Base-by-base conservation (phyloP, 2,797 vertebrate species). In the Columba guinea region DNA sequence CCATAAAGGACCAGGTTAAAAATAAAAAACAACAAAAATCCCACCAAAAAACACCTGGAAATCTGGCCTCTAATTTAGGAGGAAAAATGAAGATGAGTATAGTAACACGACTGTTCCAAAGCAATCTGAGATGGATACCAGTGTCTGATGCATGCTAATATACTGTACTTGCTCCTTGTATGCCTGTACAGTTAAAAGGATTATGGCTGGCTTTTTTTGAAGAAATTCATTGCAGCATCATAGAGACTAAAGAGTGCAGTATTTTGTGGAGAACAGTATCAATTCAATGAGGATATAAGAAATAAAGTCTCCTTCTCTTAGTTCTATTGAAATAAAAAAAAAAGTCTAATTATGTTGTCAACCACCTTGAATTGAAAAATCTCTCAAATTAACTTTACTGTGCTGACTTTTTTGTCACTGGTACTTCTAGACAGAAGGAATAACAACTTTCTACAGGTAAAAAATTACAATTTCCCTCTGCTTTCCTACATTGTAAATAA, bases 291-390 rank as follows among this genome's bases (percentile, higher is more conserved):
- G 0, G 2, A 56, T 56, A 12, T 30, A 81, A 53, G 16, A 87
- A 94, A 81, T 75, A 34, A 77, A 51, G 10, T 76, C 41, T 60
- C 46, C 55, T 80, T 64, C 41, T 91, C 55, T 78, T 87, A 84
- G 53, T 73, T 84, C 56, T 59, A 48, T 51, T 83, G 46, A 30
- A 37, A 37, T 37, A 12, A 37, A 37, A 77, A 81, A 44, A 52
- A 74, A 79, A 60, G 39, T 77, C 27, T 77, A 63, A 71, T 58
- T 93, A 81, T 13, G 6, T 62, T 84, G 39, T 62, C 52, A 81
- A 27, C 23, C 82, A 76, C 39, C 60, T 77, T 76, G 76, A 92
- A 65, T 9, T 64, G 44, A 82, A 91, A 95, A 87, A 92, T 27
- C 37, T 81, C 34, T 63, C 30, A 48, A 74, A 70, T 53, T 59